These are phyloP conservation scores for Corvus cornix DNA, from an alignment of 2,113 vertebrate species.

Conservation along the genomic window DNA sequence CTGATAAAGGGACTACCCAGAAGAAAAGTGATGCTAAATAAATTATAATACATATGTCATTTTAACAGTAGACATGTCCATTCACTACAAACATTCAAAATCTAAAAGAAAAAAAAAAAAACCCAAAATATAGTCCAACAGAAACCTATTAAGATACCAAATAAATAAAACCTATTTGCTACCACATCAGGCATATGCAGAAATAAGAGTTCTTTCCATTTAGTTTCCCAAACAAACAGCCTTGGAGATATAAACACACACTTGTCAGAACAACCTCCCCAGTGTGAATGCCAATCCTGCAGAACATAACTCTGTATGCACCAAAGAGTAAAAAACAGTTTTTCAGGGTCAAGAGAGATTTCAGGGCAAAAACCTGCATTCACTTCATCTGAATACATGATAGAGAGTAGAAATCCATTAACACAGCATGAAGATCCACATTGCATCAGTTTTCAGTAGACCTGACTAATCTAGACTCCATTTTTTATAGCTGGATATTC, in stretches of 20 bases:
- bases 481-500: not conserved
- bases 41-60: not conserved
- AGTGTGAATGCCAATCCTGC: conserved; percentile 50
- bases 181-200: conserved; percentile 5
- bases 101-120: not conserved
- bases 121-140: not conserved
- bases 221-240: conserved; percentile 51
- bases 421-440: not conserved
- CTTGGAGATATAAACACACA: conserved; percentile 36
- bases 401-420: not conserved
- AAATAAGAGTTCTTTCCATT: conserved; percentile 51
- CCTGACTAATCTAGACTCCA: not conserved
- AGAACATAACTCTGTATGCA: not conserved
- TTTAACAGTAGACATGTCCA: not conserved
- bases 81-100: not conserved
- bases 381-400: not conserved
- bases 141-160: conserved; percentile 32
- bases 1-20: not conserved
- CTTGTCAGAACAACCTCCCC: conserved; percentile 52
- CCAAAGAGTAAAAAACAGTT: conserved; percentile 13
- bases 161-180: not conserved
- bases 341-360: conserved; percentile 21
- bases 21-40: not conserved
- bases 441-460: not conserved
- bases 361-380: conserved; percentile 18